Base-by-base conservation (phyloP, 2,888 invertebrate species). In the Rhagonycha fulva region DNA sequence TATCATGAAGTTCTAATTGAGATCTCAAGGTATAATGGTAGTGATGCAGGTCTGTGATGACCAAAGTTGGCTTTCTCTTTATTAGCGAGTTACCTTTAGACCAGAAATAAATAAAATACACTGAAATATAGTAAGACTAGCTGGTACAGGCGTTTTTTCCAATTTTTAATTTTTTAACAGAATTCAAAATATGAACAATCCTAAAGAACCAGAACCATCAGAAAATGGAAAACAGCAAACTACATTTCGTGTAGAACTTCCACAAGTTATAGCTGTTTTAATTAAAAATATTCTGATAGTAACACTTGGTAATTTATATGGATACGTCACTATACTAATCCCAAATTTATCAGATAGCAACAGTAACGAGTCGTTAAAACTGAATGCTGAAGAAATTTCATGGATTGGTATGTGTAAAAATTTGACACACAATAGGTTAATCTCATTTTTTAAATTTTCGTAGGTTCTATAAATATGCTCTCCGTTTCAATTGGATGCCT, bases 311-410 rank as follows among this genome's bases (percentile, higher is more conserved):
- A 93, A 94, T 91, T 94, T 94, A 0, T 87, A 95, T 68, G 95
- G 95, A 0, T 95, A 94, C 82, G 92, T 95, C 0, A 95, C 95
- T 4, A 94, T 95, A 78, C 90, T 95, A n/a, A 94, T 95, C 82
- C 95, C 95, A 7, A 93, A 93, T 7, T 90, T 95, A 66, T 87
- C 91, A 68, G 91, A 90, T 2, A 87, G 84, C 61, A 79, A 84
- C 67, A 79, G 81, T 2, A 77, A 82, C 4, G 86, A 87, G 79
- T 71, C 80, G 82, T 92, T 86, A 85, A 89, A 82, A 74, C 87
- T 94, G 76, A 89, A 89, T 74, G 89, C 89, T 82, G 90, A 91
- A 14, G 91, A 93, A 86, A 90, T 94, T 81, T 94, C 94, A 30
- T 94, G 94, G 94, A 93, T 94, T 84, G 91, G 94, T 94, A 88